Percentiles rank a stretch among this genome's conserved stretches.
These are phyloP conservation scores for Acrossocheilus wenchowensis DNA, from an alignment of 2,797 vertebrate species.

Conservation along the genomic window DNA sequence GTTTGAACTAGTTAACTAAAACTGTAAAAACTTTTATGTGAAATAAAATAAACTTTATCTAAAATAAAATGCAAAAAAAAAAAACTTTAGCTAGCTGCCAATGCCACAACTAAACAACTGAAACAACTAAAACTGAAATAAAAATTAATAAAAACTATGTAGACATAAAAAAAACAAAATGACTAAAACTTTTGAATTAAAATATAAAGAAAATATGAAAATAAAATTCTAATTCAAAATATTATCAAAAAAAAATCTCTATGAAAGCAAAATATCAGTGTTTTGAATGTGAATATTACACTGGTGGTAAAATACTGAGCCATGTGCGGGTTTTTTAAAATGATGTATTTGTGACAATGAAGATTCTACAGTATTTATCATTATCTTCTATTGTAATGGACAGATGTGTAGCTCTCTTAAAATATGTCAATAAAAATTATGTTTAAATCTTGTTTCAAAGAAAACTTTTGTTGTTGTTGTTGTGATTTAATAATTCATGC, in stretches of 20 bases:
- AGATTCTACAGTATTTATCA: not conserved
- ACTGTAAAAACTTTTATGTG: too few species aligned
- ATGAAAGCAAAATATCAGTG: not conserved
- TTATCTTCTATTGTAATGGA: not conserved
- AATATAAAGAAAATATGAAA: not conserved
- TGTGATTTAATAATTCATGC: not conserved
- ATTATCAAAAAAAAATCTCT: not conserved
- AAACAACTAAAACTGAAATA: not conserved
- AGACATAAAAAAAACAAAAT: not conserved
- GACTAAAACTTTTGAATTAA: not conserved
- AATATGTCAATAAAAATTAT: not conserved
- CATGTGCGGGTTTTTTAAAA: too few species aligned
- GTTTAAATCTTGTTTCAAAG: not conserved
- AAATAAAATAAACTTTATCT: too few species aligned
- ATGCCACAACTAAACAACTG: too few species aligned
- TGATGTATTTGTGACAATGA: not conserved
- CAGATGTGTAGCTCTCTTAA: not conserved
- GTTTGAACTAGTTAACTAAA: not conserved
- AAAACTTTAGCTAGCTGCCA: too few species aligned
- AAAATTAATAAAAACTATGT: not conserved
- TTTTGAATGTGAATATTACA: too few species aligned
- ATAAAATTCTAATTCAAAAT: not conserved
- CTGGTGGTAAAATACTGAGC: not conserved
- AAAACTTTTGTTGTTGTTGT: not conserved
- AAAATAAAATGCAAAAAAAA: too few species aligned